phyloP scores from a whole-genome alignment of 2,888 invertebrate genomes.

The Caenorhabditis afra region DNA sequence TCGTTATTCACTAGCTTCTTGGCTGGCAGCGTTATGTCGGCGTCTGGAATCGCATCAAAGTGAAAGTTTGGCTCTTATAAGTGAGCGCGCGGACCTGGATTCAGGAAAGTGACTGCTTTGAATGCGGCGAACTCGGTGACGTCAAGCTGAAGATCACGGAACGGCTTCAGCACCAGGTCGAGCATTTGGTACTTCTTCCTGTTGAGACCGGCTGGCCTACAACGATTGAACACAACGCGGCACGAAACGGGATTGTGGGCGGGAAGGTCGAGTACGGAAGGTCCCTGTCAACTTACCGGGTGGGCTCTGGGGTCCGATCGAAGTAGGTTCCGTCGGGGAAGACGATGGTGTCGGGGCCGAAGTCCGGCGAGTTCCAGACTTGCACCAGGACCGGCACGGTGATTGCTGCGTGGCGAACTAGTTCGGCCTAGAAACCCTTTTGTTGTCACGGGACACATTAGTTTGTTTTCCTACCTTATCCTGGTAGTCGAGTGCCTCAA shows the following conservation, averaged over 20 bases:
- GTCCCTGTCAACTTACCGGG: constrained; percentile 64
- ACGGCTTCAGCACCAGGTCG: constrained; percentile 77
- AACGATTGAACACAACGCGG: constrained; percentile 65
- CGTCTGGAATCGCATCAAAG: constrained; percentile 70
- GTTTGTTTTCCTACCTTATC: constrained; percentile 69
- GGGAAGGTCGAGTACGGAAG: not conserved
- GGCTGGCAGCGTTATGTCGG: constrained; percentile 72
- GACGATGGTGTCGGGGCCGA: constrained; percentile 77
- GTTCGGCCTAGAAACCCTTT: too few species aligned
- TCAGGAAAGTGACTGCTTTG: constrained; percentile 79
- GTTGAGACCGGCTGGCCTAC: constrained; percentile 70
- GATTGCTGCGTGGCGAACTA: constrained; percentile 78
- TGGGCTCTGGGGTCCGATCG: constrained; percentile 75
- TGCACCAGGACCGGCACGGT: constrained; percentile 78
- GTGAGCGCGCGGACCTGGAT: constrained; percentile 73
- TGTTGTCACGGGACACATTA: not conserved
- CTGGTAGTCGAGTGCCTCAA: constrained; percentile 67
- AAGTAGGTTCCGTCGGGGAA: constrained; percentile 79
- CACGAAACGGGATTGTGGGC: constrained; percentile 13
- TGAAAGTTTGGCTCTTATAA: constrained; percentile 46
- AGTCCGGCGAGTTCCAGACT: constrained; percentile 77
- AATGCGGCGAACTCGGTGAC: constrained; percentile 78
- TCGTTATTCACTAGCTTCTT: constrained; percentile 68
- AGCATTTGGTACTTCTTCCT: constrained; percentile 76
- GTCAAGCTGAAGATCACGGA: constrained; percentile 77